These are phyloP conservation scores for Anastrepha obliqua DNA, from an alignment of 1,140 invertebrate genomes.

Conservation along the genomic window DNA sequence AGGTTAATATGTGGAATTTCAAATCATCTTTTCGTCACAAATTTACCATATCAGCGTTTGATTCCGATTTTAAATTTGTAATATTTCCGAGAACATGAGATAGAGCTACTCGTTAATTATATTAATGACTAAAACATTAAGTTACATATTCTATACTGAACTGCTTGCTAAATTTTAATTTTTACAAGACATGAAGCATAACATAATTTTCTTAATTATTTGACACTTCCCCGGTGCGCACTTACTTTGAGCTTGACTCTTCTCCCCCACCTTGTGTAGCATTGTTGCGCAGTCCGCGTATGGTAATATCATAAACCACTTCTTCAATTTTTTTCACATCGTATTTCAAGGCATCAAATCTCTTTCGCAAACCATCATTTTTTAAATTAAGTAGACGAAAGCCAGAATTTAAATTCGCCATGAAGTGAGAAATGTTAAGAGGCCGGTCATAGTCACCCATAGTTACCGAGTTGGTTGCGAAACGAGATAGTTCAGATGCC, in stretches of 20 bases:
- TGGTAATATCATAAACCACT: constrained; percentile 94
- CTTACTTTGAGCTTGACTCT: background rate
- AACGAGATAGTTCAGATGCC: constrained; percentile 87
- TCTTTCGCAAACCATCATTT: constrained; percentile 90
- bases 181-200: background rate
- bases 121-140: too few relatives aligned
- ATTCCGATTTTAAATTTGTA: too few relatives aligned
- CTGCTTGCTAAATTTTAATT: background rate
- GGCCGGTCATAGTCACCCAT: constrained; percentile 88
- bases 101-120: too few relatives aligned
- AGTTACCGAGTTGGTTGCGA: constrained; percentile 92
- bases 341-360: constrained; percentile 93
- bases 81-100: too few relatives aligned
- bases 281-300: constrained; percentile 81
- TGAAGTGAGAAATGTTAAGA: constrained; percentile 88
- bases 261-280: constrained; percentile 50
- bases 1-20: too few relatives aligned
- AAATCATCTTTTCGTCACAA: too few relatives aligned
- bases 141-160: background rate
- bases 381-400: constrained; percentile 92
- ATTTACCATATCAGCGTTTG: too few relatives aligned
- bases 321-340: constrained; percentile 96
- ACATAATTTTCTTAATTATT: background rate
- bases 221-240: background rate
- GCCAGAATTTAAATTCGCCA: constrained; percentile 90